Base-by-base conservation (phyloP, 2,113 vertebrate genomes). In the Eublepharis macularius region DNA sequence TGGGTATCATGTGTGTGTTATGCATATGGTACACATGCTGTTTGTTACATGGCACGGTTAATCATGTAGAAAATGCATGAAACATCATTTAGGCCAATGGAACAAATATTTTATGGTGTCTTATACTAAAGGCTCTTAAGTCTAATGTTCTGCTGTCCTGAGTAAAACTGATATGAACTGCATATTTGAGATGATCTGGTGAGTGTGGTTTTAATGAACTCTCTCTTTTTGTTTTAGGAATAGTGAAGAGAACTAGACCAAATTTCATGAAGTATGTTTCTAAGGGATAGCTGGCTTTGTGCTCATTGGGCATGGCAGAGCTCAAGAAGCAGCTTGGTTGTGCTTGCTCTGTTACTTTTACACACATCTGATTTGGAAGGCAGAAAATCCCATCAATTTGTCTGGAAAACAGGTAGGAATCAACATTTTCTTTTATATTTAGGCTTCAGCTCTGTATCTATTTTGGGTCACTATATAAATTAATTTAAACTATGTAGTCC, bases 391-490 rank as follows among this genome's bases (percentile, higher is more conserved):
- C 95, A 96, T 81, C 97, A 97, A 43, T 99, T 98, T 94, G 94
- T 97, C 66, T 99, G 98, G 98, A 99, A 97, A 97, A 95, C 97
- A 97, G 98, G 98, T 99, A 98, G 95, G 95, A 85, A 89, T 72
- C 70, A 87, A 82, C 9, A 60, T 80, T 1, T 36, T 4, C 70
- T 68, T 68, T 16, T 24, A 86, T 88, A 70, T 16, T 57, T 43
- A 4, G 12, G 26, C 36, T 57, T 17, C 6, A 72, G 8, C 21
- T 72, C n/a, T 65, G 32, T 57, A 41, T 26, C 8, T 19, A 14
- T 13, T 34, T 47, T 3, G 24, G 66, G 32, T 32, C 32, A 45
- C 24, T 54, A 47, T 49, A 36, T 6, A 7, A 19, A 68, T 51
- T 54, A 12, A 45, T 11, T 79, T 65, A 14, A 63, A 36, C 32